Evolutionary conservation across 2,797 vertebrate genomes (phyloP).

Genomic region (Esox lucius): DNA sequence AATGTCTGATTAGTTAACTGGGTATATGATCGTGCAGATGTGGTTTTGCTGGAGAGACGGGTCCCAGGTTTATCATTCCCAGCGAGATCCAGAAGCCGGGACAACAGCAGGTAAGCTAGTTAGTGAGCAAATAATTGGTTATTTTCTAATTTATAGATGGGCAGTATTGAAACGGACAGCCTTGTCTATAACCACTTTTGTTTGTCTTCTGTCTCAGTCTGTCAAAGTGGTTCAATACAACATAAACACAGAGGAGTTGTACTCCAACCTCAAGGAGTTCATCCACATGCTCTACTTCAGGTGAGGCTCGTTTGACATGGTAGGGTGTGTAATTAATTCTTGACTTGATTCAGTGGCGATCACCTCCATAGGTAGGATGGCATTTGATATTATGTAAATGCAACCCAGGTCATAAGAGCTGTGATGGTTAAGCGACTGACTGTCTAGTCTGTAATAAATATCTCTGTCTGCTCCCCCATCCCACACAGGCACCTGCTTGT

Average conservation of each 20-base stretch:
- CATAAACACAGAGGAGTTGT: slow-evolving; percentile 97
- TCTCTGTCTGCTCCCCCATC: background rate
- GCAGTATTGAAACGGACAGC: background rate
- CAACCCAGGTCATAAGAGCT: background rate
- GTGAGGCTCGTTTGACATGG: slow-evolving; percentile 63
- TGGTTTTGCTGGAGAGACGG: slow-evolving; percentile 97
- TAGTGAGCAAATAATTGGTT: background rate
- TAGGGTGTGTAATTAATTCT: background rate
- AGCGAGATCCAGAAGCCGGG: slow-evolving; percentile 92
- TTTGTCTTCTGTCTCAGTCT: slow-evolving; percentile 72
- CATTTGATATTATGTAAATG: background rate
- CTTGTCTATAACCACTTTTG: slow-evolving; percentile 3
- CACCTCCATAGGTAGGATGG: background rate
- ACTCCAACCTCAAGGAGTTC: slow-evolving; percentile 95
- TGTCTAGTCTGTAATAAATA: background rate
- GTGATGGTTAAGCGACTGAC: background rate
- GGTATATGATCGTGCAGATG: slow-evolving; percentile 76
- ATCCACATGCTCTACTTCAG: slow-evolving; percentile 98
- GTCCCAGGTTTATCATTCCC: slow-evolving; percentile 96
- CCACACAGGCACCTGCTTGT: slow-evolving; percentile 89
- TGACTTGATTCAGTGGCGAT: background rate
- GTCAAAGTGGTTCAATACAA: slow-evolving; percentile 94
- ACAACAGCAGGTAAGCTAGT: slow-evolving; percentile 78
- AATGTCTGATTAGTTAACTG: background rate
- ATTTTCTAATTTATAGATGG: background rate